Conservation (phyloP, 2,888 invertebrate species). For the Synergus itoensis region DNA sequence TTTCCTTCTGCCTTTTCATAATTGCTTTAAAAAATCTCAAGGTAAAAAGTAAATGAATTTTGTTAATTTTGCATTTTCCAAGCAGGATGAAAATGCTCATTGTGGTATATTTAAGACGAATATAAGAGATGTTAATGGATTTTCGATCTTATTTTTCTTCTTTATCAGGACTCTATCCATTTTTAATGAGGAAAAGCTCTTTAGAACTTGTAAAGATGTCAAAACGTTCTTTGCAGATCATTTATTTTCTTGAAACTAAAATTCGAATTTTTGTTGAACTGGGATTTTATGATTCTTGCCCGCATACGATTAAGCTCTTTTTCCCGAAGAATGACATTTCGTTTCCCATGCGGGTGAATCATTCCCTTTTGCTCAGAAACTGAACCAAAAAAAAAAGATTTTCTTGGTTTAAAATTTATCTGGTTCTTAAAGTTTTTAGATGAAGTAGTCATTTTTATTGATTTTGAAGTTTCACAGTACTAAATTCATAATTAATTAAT, state of each 20-base stretch:
- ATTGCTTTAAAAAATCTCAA: slow-evolving; percentile 3
- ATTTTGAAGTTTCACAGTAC: neutral
- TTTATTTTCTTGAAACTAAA: neutral
- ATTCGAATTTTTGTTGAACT: neutral
- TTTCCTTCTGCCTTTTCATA: slow-evolving; percentile 45
- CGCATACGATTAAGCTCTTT: slow-evolving; percentile 53
- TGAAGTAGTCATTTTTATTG: no score
- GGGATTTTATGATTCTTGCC: slow-evolving; percentile 43
- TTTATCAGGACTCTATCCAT: neutral
- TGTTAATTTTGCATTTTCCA: neutral
- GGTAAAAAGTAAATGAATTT: neutral
- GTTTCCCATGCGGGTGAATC: slow-evolving; percentile 56
- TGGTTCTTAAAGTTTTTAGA: neutral
- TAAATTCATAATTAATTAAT: rapidly evolving
- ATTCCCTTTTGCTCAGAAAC: neutral
- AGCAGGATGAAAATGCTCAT: neutral
- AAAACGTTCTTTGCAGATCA: neutral
- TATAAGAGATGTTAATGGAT: neutral
- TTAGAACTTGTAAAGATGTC: neutral
- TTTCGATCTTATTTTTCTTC: neutral
- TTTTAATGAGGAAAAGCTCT: neutral
- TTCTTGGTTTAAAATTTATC: neutral
- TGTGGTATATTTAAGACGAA: neutral
- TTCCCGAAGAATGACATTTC: neutral
- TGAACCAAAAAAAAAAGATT: neutral